Percentiles rank a stretch among this genome's conserved stretches.
phyloP scores from a whole-genome alignment of 2,888 invertebrate genomes.

The Caenorhabditis angaria region DNA sequence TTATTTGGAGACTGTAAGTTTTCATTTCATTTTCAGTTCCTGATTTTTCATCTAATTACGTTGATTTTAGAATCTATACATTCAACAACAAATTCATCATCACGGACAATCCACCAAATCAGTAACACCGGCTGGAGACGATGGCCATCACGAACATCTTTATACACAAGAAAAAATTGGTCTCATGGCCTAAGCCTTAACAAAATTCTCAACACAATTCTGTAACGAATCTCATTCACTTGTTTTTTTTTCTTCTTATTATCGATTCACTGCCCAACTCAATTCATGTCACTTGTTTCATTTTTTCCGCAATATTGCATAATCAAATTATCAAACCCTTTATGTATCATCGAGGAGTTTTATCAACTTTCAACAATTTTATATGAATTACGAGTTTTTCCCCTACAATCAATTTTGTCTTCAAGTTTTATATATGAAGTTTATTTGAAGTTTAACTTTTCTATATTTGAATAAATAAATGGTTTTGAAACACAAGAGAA shows the following conservation, averaged over 20 bases:
- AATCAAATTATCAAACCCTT: no score
- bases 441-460: no score
- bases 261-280: neutral
- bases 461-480: no score
- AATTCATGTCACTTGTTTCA: no score
- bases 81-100: conserved; percentile 19
- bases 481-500: no score
- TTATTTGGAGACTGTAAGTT: conserved; percentile 51
- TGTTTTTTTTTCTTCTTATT: neutral
- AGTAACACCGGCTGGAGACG: conserved; percentile 59
- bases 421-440: no score
- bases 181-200: conserved; percentile 42
- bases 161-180: conserved; percentile 51
- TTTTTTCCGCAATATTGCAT: no score
- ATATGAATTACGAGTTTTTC: neutral
- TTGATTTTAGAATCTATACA: conserved; percentile 32
- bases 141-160: conserved; percentile 51
- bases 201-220: conserved; percentile 35
- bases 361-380: neutral
- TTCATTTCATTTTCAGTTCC: neutral
- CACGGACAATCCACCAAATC: conserved; percentile 59
- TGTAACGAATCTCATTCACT: conserved; percentile 30
- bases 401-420: neutral
- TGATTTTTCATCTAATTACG: neutral
- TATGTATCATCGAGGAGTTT: neutral